Base-by-base conservation (phyloP, 1,140 invertebrate genomes). In the Heterodera schachtii region DNA sequence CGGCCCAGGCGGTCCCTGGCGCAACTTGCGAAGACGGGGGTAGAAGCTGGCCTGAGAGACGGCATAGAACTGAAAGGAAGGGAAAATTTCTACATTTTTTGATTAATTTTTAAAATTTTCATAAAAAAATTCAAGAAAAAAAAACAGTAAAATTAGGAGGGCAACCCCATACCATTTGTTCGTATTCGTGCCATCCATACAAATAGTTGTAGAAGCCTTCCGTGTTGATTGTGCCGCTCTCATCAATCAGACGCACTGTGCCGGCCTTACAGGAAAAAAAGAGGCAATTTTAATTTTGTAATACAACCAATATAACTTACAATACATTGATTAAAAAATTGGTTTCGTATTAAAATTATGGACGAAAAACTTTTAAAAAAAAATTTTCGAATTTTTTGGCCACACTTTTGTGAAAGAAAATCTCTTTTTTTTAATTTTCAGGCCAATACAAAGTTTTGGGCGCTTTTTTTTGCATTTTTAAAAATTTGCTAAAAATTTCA, bases 121-220 rank as follows among this genome's bases (percentile, higher is more conserved):
- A 19, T 60, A 73, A 19, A n/a, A 16, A 43, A 19, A 21, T 57
- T 64, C 57, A 6, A 44, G 6, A 44, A 52, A 52, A 11, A 97
- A 98, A 81, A 21, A 21, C 47, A 31, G 94, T 90, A 31, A 31
- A 31, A 31, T 31, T 31, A 31, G 31, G 31, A 31, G 31, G 31
- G 31, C 31, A 31, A 31, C 31, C 31, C 31, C 97, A 98, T 5
- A 95, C 95, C 79, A 98, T 92, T 9, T 94, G 94, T 90, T 98
- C 97, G 90, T 97, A 96, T 5, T 93, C 94, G 11, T 87, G 88
- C 97, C 97, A 99, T 0, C 96, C 97, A 16, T 95, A 97, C 49
- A 99, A 90, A 90, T 98, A 98, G 90, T 98, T 98, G 90, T 99
- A 99, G 91, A 99, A 99, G 0, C 95, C 96, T 86, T 95, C 94